Percentiles rank a stretch among this genome's conserved stretches.
Evolutionary conservation across 2,113 vertebrate species (phyloP).

Genomic region (Vombatus ursinus): DNA sequence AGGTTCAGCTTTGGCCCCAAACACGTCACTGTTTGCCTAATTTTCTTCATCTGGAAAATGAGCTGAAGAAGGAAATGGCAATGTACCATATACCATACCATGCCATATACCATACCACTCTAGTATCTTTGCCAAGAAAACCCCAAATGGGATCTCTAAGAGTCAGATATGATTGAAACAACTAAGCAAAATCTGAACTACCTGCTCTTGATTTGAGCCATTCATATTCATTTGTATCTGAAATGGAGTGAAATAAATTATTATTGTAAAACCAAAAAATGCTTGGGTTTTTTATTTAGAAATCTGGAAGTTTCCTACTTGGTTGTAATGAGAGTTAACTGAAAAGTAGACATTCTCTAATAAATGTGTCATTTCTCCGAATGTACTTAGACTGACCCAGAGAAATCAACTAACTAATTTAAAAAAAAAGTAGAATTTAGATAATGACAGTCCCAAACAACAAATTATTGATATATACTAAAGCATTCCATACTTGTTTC

Average conservation of each 20-base stretch:
- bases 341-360: background rate
- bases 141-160: background rate
- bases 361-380: background rate
- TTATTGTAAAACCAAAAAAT: background rate
- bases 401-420: background rate
- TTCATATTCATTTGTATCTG: slow-evolving; percentile 34
- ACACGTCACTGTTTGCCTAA: background rate
- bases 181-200: background rate
- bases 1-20: background rate
- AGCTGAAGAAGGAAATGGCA: background rate
- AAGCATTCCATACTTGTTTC: background rate
- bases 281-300: slow-evolving; percentile 18
- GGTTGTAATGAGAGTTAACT: background rate
- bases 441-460: slow-evolving; percentile 1
- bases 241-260: slow-evolving; percentile 4
- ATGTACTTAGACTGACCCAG: no score
- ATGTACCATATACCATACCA: no score
- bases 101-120: no score
- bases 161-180: background rate
- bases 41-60: background rate
- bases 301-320: background rate
- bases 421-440: background rate
- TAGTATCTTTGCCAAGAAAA: background rate
- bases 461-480: background rate
- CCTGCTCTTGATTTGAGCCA: background rate